Conservation (phyloP, 2,797 vertebrate genomes). For the Garrulus glandarius region DNA sequence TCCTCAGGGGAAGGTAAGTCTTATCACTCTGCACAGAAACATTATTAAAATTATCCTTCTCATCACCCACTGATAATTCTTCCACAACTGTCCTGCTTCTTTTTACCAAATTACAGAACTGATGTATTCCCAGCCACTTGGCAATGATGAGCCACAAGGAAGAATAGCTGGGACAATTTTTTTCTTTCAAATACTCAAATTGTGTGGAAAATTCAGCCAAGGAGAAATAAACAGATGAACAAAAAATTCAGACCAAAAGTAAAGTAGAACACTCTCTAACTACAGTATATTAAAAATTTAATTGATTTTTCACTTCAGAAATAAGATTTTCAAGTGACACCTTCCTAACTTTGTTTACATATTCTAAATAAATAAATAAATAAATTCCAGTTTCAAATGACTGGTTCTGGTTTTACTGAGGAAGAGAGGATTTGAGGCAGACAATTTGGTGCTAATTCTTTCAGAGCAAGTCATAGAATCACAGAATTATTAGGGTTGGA, state of each 20-base stretch:
- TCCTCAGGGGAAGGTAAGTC: background rate
- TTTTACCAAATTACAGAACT: conserved; percentile 1
- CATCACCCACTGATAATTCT: background rate
- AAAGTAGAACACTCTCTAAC: background rate
- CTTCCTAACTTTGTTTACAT: background rate
- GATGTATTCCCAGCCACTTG: background rate
- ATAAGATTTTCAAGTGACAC: background rate
- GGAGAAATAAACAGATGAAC: background rate
- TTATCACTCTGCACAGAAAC: background rate
- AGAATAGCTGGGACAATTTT: background rate
- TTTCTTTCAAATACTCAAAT: background rate
- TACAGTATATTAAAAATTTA: background rate
- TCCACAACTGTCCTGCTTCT: background rate
- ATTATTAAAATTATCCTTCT: background rate
- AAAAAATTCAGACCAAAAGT: background rate
- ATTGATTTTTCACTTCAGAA: background rate
- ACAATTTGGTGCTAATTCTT: background rate
- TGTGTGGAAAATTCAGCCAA: conserved; percentile 4
- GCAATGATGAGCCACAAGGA: background rate
- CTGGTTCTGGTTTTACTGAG: background rate
- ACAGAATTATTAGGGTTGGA: background rate
- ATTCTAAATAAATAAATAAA: background rate
- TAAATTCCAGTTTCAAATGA: background rate
- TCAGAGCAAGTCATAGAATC: background rate
- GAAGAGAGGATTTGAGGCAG: background rate